These are phyloP conservation scores for Linurgus olivaceus DNA, from an alignment of 2,797 vertebrate genomes.

Conservation along the genomic window DNA sequence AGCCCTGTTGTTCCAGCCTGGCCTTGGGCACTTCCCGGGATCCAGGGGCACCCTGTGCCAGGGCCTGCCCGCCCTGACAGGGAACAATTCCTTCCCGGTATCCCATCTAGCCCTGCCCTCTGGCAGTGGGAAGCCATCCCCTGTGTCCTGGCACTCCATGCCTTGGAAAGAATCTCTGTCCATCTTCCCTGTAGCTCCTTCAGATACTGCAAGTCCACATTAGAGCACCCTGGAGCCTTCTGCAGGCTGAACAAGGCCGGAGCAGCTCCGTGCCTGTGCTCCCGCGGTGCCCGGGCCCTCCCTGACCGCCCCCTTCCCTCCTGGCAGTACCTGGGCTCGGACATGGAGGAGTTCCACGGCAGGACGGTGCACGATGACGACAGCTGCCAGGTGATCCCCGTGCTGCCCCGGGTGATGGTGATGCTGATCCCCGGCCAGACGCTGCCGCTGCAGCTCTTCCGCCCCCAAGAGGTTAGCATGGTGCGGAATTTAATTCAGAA, in stretches of 20 bases:
- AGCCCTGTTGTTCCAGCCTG: not conserved
- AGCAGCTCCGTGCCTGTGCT: not conserved
- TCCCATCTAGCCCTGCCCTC: fast-evolving
- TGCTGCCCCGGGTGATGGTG: conserved; percentile 89
- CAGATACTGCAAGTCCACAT: fast-evolving
- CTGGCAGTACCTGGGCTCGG: conserved; percentile 89
- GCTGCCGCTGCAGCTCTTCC: conserved; percentile 92
- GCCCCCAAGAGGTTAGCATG: conserved; percentile 98
- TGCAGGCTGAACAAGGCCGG: fast-evolving
- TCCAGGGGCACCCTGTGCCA: not conserved
- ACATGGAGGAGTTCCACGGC: conserved; percentile 99
- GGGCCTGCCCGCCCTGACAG: fast-evolving
- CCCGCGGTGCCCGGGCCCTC: not conserved
- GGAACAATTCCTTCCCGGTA: fast-evolving
- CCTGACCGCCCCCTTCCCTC: fast-evolving
- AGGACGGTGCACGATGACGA: conserved; percentile 94
- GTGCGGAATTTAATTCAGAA: conserved; percentile 92
- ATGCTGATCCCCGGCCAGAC: conserved; percentile 96
- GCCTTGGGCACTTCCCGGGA: not conserved
- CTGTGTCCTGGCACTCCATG: not conserved
- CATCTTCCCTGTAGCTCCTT: not conserved
- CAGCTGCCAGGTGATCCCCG: conserved; percentile 92
- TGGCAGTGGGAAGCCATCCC: not conserved
- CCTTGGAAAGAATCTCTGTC: not conserved
- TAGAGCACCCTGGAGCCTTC: not conserved